Base-by-base conservation (phyloP, 2,888 invertebrate genomes). In the Nezara viridula region DNA sequence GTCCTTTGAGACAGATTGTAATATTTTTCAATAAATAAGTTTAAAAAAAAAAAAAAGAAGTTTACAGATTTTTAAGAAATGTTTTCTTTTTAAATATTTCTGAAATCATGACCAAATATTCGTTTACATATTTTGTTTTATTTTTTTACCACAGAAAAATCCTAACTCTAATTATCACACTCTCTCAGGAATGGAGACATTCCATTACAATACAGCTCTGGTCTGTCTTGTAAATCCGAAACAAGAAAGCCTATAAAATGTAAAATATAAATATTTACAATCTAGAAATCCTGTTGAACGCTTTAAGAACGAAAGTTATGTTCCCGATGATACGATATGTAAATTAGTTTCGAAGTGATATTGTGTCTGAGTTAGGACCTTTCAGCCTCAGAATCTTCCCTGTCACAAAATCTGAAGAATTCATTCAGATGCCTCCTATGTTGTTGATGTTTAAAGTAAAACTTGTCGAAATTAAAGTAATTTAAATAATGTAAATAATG, bases 231-330 rank as follows among this genome's bases (percentile, higher is more conserved):
- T 73, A 73, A 73, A 37, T 37, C 37, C 19, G 19, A 73, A 6
- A 73, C 19, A 73, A 19, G 37, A 37, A 73, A 73, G 32, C 66
- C 37, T 32, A 73, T 32, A 32, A 73, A 27, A 16, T 60, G 60
- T 27, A 60, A 32, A 73, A 19, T 37, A 73, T 73, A 73, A 73
- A 73, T 73, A 73, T 37, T 27, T 73, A 73, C 66, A 73, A 73
- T 60, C 32, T 32, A 60, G 60, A 32, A 60, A 60, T 60, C 60
- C 60, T 37, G 66, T 73, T 60, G 2, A 7, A 73, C 32, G 32
- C 19, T 73, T 73, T 21, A 73, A 19, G 66, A 73, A 37, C 19
- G 60, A 37, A 73, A 73, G 66, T 73, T 73, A 73, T 37, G 19
- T 73, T 37, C 37, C 66, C 7, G 66, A 73, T 37, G 32, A 21